Percentiles rank a stretch among this genome's conserved stretches.
Conservation (phyloP, 2,113 vertebrate species). For the Colossoma macropomum region DNA sequence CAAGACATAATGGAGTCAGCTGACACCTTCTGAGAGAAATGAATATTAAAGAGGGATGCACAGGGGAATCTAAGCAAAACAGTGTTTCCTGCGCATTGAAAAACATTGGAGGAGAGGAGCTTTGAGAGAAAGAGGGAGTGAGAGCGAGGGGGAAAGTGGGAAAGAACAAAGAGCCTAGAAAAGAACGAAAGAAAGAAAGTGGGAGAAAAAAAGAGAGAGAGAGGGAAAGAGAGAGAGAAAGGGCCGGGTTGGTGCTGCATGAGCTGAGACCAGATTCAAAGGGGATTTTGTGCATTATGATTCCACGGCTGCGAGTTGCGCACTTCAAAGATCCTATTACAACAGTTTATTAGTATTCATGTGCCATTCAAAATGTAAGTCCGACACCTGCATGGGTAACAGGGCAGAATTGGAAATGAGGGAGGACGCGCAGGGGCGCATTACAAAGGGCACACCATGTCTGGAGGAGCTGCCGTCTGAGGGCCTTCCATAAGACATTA, state of each 20-base stretch:
- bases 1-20: constrained; percentile 64
- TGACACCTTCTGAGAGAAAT: constrained; percentile 63
- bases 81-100: constrained; percentile 59
- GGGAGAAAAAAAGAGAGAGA: constrained; percentile 45
- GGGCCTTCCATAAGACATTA: constrained; percentile 52
- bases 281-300: constrained; percentile 79
- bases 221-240: constrained; percentile 62
- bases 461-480: constrained; percentile 54
- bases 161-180: neutral
- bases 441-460: constrained; percentile 60
- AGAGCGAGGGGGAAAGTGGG: constrained; percentile 14
- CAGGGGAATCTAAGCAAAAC: constrained; percentile 53
- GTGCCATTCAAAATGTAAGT: constrained; percentile 76
- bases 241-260: constrained; percentile 56
- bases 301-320: constrained; percentile 79
- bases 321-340: constrained; percentile 81
- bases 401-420: constrained; percentile 75
- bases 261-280: constrained; percentile 71
- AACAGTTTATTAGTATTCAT: constrained; percentile 83
- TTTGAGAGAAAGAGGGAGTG: constrained; percentile 22
- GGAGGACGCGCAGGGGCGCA: constrained; percentile 68
- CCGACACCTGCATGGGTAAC: constrained; percentile 80
- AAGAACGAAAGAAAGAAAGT: constrained; percentile 4
- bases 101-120: constrained; percentile 36
- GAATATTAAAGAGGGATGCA: constrained; percentile 71